A percentile compares a stretch with the other conserved stretches of the same genome.
Evolutionary conservation across 2,888 invertebrate genomes (phyloP).

Genomic region (Diogma glabrata): DNA sequence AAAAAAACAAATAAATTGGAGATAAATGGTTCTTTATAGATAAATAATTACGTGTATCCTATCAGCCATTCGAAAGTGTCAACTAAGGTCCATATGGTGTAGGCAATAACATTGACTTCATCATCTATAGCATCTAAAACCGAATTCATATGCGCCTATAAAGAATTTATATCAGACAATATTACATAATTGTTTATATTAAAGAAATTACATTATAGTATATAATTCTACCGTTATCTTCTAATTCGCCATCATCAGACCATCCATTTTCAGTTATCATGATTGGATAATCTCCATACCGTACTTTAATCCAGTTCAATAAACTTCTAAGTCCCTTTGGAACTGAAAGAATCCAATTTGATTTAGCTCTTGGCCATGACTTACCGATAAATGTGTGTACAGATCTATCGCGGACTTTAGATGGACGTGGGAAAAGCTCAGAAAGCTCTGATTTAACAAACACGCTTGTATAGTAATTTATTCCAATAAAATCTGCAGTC

Average conservation of each 20-base stretch:
- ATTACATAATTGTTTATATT: background rate
- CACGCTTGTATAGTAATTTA: constrained; percentile 29
- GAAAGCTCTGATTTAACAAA: too few relatives aligned
- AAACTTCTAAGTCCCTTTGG: constrained; percentile 25
- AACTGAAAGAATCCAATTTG: constrained; percentile 26
- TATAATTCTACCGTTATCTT: constrained; percentile 27
- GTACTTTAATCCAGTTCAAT: constrained; percentile 13
- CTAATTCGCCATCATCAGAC: constrained; percentile 29
- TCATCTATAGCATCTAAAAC: constrained; percentile 21
- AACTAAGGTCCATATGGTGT: constrained; percentile 49
- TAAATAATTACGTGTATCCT: constrained; percentile 49
- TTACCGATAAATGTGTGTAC: constrained; percentile 21
- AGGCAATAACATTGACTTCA: constrained; percentile 39
- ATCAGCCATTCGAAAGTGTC: constrained; percentile 53
- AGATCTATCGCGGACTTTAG: constrained; percentile 39
- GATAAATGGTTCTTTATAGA: too few relatives aligned
- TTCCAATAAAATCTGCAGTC: constrained; percentile 27
- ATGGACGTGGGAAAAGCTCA: too few relatives aligned
- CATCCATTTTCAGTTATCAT: constrained; percentile 46
- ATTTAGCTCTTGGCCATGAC: constrained; percentile 25
- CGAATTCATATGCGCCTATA: constrained; percentile 30
- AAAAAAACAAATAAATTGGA: too few relatives aligned
- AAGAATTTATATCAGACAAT: background rate
- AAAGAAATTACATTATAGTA: constrained; percentile 10
- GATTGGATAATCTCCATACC: constrained; percentile 24